These are phyloP conservation scores for Aphelenchoides bicaudatus DNA, from an alignment of 2,888 invertebrate species.

Conservation along the genomic window DNA sequence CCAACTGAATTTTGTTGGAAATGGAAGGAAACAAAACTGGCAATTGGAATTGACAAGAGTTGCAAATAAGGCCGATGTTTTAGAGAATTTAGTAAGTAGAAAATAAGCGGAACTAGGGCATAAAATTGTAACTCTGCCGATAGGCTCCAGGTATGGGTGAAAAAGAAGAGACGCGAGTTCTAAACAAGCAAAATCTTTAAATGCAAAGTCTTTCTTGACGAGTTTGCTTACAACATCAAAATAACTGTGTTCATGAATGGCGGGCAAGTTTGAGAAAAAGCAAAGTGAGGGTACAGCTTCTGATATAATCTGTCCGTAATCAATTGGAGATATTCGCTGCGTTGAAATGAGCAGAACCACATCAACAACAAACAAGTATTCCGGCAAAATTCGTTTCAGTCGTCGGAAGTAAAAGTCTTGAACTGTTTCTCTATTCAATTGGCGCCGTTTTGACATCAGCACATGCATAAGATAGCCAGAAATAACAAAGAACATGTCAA, in stretches of 20 bases:
- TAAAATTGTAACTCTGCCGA: neutral
- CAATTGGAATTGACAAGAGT: neutral
- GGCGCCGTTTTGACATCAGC: neutral
- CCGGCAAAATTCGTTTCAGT: conserved; percentile 6
- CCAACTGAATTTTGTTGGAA: neutral
- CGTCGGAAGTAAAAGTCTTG: conserved; percentile 10
- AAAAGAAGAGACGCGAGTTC: neutral
- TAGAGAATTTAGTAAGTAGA: neutral
- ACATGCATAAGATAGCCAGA: conserved; percentile 20
- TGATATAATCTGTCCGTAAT: neutral
- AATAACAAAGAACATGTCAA: conserved; percentile 21
- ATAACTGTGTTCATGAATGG: neutral
- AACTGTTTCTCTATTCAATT: neutral
- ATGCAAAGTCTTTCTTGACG: neutral
- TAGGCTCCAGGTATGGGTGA: neutral
- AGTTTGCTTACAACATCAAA: conserved; percentile 1
- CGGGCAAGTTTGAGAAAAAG: conserved; percentile 5
- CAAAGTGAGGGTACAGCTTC: neutral
- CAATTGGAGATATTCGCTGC: neutral
- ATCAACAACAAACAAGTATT: neutral
- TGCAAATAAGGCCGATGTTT: neutral
- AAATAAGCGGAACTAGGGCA: neutral
- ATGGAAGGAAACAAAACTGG: neutral
- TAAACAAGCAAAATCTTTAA: neutral
- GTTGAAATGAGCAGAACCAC: neutral